Conservation (phyloP, 2,888 invertebrate species). For the Cheilosia urbana region DNA sequence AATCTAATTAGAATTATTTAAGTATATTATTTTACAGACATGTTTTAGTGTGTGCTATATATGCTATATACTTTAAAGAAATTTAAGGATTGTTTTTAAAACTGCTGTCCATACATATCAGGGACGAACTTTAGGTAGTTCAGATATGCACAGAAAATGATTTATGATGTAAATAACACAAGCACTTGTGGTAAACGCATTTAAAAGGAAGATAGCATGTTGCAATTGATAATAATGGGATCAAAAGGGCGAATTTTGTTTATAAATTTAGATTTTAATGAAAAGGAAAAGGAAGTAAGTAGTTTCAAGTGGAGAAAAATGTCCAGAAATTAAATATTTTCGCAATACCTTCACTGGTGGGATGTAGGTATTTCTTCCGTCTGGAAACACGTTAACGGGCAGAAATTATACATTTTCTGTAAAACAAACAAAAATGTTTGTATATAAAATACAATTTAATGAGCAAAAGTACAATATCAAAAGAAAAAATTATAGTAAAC, state of each 20-base stretch:
- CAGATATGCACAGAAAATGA: conserved; percentile 68
- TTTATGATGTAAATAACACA: conserved; percentile 63
- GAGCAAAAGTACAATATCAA: conserved; percentile 56
- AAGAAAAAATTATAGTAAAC: conserved; percentile 13
- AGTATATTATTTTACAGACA: conserved; percentile 20
- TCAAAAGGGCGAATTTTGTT: conserved; percentile 58
- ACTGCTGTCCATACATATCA: conserved; percentile 58
- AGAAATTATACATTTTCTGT: conserved; percentile 79
- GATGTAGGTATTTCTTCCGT: conserved; percentile 78
- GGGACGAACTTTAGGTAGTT: conserved; percentile 68
- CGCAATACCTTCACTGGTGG: conserved; percentile 78
- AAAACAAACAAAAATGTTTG: conserved; percentile 79
- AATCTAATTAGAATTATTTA: conserved; percentile 43
- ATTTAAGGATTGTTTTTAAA: conserved; percentile 44
- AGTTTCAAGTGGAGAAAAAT: conserved; percentile 75
- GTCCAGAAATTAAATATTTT: conserved; percentile 74
- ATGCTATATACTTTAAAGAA: conserved; percentile 38
- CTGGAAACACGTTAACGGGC: conserved; percentile 77
- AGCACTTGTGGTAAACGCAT: conserved; percentile 72
- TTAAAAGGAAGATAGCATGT: conserved; percentile 72
- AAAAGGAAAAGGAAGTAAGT: conserved; percentile 72
- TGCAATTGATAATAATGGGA: conserved; percentile 70
- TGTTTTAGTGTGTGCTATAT: conserved; percentile 43
- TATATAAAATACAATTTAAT: conserved; percentile 72
- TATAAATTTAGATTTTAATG: conserved; percentile 54